Evolutionary conservation across 1,140 invertebrate species (phyloP).

Genomic region (Halictus rubicundus): DNA sequence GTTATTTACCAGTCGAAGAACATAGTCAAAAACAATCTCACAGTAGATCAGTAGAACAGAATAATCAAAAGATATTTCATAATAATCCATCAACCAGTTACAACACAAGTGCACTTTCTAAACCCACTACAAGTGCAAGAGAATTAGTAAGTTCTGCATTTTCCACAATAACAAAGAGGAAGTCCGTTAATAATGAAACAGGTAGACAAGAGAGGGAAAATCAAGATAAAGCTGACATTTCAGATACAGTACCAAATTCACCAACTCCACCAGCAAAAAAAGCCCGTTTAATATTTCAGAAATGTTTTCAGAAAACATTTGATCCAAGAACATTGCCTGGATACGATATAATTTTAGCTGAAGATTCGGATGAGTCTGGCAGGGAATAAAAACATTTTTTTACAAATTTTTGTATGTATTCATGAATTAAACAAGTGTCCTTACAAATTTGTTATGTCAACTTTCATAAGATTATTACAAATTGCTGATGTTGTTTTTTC

Average conservation of each 20-base stretch:
- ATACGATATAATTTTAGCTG: constrained; percentile 81
- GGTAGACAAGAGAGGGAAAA: constrained; percentile 8
- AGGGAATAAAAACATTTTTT: constrained; percentile 39
- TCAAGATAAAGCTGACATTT: constrained; percentile 59
- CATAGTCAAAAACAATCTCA: constrained; percentile 3
- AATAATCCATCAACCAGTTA: neutral
- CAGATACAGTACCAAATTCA: constrained; percentile 75
- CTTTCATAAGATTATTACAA: neutral
- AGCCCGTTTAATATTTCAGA: constrained; percentile 82
- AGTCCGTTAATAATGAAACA: constrained; percentile 36
- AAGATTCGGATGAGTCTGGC: constrained; percentile 82
- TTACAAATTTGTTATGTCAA: neutral
- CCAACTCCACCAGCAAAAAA: constrained; percentile 77
- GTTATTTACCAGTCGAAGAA: neutral
- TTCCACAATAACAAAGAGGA: constrained; percentile 59
- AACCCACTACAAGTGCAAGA: constrained; percentile 10
- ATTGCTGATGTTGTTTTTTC: too few species aligned
- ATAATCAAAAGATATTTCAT: neutral
- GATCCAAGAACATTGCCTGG: constrained; percentile 79
- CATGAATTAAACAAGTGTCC: neutral
- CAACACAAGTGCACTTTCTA: neutral
- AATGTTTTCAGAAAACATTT: constrained; percentile 86
- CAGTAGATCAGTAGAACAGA: neutral
- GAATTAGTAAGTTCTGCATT: constrained; percentile 39
- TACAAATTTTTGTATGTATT: neutral